A percentile compares a stretch with the other conserved stretches of the same genome.
These are phyloP conservation scores for Cheilosia variabilis DNA, from an alignment of 2,888 invertebrate genomes.

Conservation along the genomic window DNA sequence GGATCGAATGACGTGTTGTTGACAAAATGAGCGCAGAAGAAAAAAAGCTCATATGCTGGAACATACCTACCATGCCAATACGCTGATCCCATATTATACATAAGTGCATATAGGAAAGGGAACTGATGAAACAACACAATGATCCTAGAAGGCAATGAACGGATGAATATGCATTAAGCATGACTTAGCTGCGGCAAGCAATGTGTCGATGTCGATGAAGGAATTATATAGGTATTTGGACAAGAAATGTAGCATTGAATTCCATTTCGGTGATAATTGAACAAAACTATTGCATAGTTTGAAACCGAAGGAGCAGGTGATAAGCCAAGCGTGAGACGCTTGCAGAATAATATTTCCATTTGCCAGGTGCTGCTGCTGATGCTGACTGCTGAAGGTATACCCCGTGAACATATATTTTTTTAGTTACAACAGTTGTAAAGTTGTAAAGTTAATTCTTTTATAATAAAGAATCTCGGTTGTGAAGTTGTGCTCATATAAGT, in stretches of 20 bases:
- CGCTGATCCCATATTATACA: constrained; percentile 39
- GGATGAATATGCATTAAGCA: constrained; percentile 37
- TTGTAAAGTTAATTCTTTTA: not conserved
- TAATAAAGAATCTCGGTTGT: no score
- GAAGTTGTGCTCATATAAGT: no score
- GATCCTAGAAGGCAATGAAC: constrained; percentile 25
- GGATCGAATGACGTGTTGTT: constrained; percentile 59
- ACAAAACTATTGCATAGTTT: constrained; percentile 70
- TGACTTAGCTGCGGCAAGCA: constrained; percentile 31
- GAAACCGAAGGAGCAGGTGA: constrained; percentile 46
- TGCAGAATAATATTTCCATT: constrained; percentile 32
- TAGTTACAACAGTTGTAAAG: no score
- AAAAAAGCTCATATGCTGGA: constrained; percentile 6
- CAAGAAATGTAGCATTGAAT: constrained; percentile 53
- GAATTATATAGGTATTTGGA: constrained; percentile 44
- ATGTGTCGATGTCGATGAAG: constrained; percentile 51
- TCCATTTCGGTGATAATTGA: constrained; percentile 71
- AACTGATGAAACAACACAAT: constrained; percentile 4
- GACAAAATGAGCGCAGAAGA: constrained; percentile 27
- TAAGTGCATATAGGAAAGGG: not conserved
- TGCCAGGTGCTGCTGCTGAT: not conserved
- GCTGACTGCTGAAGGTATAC: not conserved
- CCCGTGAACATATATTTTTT: not conserved
- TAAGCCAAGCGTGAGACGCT: constrained; percentile 57
- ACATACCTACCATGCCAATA: constrained; percentile 16